Conservation (phyloP, 2,797 vertebrate species). For the Gymnothorax reevesii region DNA sequence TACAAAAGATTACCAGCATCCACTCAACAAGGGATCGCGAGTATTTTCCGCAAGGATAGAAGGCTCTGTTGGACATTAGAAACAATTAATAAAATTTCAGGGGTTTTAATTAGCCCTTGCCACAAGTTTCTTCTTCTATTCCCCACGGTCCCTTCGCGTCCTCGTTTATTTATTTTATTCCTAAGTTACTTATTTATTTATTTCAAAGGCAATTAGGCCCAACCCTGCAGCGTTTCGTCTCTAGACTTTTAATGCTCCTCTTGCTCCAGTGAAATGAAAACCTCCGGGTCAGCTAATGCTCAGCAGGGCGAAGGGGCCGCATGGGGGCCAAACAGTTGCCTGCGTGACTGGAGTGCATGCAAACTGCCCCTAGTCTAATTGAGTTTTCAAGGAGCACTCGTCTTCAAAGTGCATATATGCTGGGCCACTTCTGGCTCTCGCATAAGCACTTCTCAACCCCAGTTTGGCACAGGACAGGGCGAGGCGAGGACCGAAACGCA, state of each 20-base stretch:
- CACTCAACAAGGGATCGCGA: neutral
- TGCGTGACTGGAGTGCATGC: slow-evolving; percentile 12
- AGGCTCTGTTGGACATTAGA: slow-evolving; percentile 8
- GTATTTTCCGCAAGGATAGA: slow-evolving; percentile 2
- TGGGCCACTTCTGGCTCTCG: slow-evolving; percentile 15
- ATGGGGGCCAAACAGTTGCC: neutral
- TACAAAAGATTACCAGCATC: neutral
- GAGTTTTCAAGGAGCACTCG: slow-evolving; percentile 43
- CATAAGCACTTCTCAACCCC: neutral
- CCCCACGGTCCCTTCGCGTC: slow-evolving; percentile 26
- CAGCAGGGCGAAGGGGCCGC: neutral
- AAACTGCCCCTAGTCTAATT: slow-evolving; percentile 38
- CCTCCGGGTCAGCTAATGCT: slow-evolving; percentile 28
- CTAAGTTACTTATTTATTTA: neutral
- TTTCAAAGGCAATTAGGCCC: slow-evolving; percentile 27
- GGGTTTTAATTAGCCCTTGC: slow-evolving; percentile 22
- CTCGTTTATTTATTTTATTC: neutral
- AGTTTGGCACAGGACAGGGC: neutral
- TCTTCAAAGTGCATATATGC: slow-evolving; percentile 31
- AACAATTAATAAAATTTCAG: slow-evolving; percentile 28
- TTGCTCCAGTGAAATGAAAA: slow-evolving; percentile 20
- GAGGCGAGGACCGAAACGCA: neutral
- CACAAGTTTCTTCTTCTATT: slow-evolving; percentile 15
- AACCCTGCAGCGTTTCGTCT: slow-evolving; percentile 13
- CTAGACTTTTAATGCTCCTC: slow-evolving; percentile 32